Base-by-base conservation (phyloP, 2,888 invertebrate genomes). In the Drosophila peninsularis region DNA sequence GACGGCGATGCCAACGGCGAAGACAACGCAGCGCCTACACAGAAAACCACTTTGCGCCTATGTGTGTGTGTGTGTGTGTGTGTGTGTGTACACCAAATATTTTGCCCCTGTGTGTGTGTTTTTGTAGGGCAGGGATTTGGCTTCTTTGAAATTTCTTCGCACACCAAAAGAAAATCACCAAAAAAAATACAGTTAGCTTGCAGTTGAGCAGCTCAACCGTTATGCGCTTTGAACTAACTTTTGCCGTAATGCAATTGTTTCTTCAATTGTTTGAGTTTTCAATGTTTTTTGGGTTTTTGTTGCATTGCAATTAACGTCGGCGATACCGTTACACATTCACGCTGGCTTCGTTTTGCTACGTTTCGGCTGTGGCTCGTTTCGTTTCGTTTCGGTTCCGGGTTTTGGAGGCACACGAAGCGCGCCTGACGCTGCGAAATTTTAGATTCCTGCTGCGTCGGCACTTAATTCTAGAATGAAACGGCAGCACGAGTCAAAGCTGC, bases 391-490 rank as follows among this genome's bases (percentile, higher is more conserved):
- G 57, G 41, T 58, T 62, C 67, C 63, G 63, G 62, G 39, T 47
- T 73, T 78, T 78, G 79, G 64, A 66, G 75, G 55, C 75, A 85
- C 79, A 71, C 74, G 64, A 52, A 82, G 75, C 53, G 80, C 83
- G 79, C 78, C 75, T 75, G 58, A 75, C 76, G 75, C 75, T 80
- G 67, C 71, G 53, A 72, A 62, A 47, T 50, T 62, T 80, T 61
- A 53, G 77, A 86, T 74, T 90, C 91, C 90, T 91, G 87, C 90
- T 87, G 78, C 89, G 83, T 85, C 91, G 90, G 91, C 89, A 90
- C 90, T 92, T 91, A 90, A 89, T 89, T 87, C 87, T 89, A 88
- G 91, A 91, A 91, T 92, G 89, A 82, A 74, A 78, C 67, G 57
- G 21, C 66, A 64, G 62, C 65, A 63, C 78, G 75, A 68, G 58